Conservation (phyloP, 2,888 invertebrate genomes). For the Nezara viridula region DNA sequence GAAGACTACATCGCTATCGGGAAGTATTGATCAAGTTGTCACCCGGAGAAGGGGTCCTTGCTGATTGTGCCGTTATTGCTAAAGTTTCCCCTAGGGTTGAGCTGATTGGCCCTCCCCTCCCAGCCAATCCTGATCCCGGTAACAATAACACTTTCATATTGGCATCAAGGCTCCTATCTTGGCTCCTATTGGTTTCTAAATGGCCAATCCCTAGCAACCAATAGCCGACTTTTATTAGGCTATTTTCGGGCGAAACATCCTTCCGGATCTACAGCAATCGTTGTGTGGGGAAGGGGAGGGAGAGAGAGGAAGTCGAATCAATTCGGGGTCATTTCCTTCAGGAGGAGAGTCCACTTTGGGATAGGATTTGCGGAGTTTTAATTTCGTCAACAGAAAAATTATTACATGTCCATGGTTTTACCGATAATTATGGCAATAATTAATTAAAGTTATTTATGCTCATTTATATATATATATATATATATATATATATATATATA, state of each 20-base stretch:
- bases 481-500: too few species aligned
- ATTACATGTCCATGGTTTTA: too few species aligned
- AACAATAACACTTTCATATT: conserved; percentile 45
- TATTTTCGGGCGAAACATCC: neutral
- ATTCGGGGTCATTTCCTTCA: neutral
- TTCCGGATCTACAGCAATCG: neutral
- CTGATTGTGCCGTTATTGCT: conserved; percentile 52
- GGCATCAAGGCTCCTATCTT: neutral
- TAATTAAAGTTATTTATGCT: too few species aligned
- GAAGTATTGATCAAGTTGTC: conserved; percentile 40
- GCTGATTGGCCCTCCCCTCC: conserved; percentile 48
- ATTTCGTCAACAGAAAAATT: neutral
- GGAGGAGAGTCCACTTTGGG: neutral
- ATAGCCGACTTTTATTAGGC: neutral
- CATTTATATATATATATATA: too few species aligned
- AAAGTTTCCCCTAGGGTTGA: conserved; percentile 43
- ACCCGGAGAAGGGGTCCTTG: conserved; percentile 16
- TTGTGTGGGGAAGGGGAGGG: neutral
- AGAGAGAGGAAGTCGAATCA: neutral
- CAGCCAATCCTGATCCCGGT: conserved; percentile 44
- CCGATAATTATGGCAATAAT: neutral
- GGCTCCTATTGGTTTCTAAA: conserved; percentile 13
- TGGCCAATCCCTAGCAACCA: neutral
- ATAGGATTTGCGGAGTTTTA: neutral
- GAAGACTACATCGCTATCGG: too few species aligned